Evolutionary conservation across 92 coral and sea anemone species (phyloP), one percentile per base, ranked within the genome.

Genomic region (Porites cylindrica): DNA sequence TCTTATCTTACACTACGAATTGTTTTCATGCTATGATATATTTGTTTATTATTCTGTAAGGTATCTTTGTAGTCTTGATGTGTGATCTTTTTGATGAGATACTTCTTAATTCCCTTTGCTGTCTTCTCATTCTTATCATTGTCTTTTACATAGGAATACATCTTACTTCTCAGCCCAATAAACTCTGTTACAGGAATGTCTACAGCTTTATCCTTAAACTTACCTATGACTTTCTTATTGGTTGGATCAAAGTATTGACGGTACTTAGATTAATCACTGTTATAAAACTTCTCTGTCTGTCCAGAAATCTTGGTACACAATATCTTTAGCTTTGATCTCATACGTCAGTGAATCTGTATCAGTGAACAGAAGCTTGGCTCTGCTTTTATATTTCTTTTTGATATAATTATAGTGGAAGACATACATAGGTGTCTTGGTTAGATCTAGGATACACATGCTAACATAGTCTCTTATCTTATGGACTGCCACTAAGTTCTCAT

Each of bases 141-240:
- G 26, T 86, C 72, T 66, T 78, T 86, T 18, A 66, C 5, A 79
- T 80, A 70, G 60, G 54, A 54, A 74, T 81, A 71, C 91, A 88
- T 71, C 21, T 88, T 88, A 18, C 66, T 60, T 66, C 86, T 56
- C 24, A 81, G 75, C 8, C 82, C 82, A 11, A 80, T 75, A 59
- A 88, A 88, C 20, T 81, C 91, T 7, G 66, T 29, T 4, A 88
- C 73, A 4, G 72, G 68, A 11, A 81, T 58, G 11, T 82, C 82
- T 1, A 47, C 58, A 21, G 81, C 60, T 68, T 81, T 66, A 29
- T 81, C 81, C 61, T 81, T 74, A 16, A 80, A 56, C 53, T 64
- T 67, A 9, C 82, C 81, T 4, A 82, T 51, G 9, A 68, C 81
- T 82, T 82, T 70, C 12, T 32, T 68, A 32, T 82, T 82, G 2